Base-by-base conservation (phyloP, 2,888 invertebrate genomes). In the Ramazzottius varieornatus region DNA sequence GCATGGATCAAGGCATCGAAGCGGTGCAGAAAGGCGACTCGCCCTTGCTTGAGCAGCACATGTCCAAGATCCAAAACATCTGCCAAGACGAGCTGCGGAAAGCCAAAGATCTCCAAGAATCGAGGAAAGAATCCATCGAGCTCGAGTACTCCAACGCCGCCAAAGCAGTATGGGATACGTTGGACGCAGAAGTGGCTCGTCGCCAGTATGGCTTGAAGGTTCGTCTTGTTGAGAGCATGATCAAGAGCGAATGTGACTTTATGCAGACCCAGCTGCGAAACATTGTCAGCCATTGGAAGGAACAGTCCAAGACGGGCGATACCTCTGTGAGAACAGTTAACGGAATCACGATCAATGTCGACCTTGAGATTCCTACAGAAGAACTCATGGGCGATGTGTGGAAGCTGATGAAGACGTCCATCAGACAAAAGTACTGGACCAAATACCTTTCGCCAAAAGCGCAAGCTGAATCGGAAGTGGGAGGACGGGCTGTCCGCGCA, bases 1-100 rank as follows among this genome's bases (percentile, higher is more conserved):
- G 54, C 29, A 54, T 54, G 54, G 54, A 54, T 29, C 54, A 54
- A 24, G 54, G 54, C 54, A 54, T 54, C 29, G 54, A 54, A 54
- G 54, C 54, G n/a, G 54, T 54, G 20, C 54, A 54, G 54, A 54
- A 54, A 29, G 54, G 54, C 54, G 54, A 54, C 20, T 54, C 54
- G 20, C 54, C 54, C 4, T 54, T 54, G 4, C 29, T 54, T 4
- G 54, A 54, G 54, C 54, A 54, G 54, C 54, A 54, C 29, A 13
- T 54, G 54, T 8, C 29, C 16, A 13, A 29, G 29, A 54, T 54
- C 8, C 20, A 54, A 4, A 8, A 29, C 20, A 54, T 24, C 54
- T 29, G 54, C 4, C n/a, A 54, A 29, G 54, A 54, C 20, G 54
- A 54, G 29, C 4, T 54, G 54, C 8, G 24, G 13, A 54, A 54